These are phyloP conservation scores for Hemibagrus wyckioides DNA, from an alignment of 2,113 vertebrate species.

Conservation along the genomic window DNA sequence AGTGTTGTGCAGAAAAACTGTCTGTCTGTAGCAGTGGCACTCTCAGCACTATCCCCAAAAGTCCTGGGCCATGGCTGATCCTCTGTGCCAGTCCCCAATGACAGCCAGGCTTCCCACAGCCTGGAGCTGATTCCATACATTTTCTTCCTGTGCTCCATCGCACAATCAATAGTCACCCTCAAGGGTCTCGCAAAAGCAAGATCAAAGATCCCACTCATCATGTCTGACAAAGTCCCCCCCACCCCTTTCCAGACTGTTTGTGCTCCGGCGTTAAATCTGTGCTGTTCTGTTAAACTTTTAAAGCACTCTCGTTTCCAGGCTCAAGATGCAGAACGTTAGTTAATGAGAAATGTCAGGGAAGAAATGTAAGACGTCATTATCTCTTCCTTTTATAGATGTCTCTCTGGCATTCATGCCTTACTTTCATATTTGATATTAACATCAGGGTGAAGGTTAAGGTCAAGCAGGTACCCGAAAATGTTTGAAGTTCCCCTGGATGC, in stretches of 20 bases:
- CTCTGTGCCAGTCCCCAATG: constrained; percentile 31
- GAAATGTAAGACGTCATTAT: constrained; percentile 36
- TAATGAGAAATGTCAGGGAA: constrained; percentile 46
- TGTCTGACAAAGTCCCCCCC: constrained; percentile 45
- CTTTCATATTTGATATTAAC: not conserved
- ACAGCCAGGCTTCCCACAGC: constrained; percentile 45
- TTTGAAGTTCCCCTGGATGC: not conserved
- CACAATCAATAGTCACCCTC: constrained; percentile 58
- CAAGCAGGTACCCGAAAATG: not conserved
- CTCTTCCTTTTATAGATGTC: constrained; percentile 14
- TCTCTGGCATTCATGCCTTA: not conserved
- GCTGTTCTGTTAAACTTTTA: constrained; percentile 48
- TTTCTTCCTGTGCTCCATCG: constrained; percentile 32
- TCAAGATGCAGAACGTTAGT: not conserved
- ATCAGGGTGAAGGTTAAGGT: not conserved
- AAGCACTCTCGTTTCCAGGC: constrained; percentile 39
- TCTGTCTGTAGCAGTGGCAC: not conserved
- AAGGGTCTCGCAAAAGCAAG: constrained; percentile 36
- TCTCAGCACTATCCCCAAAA: constrained; percentile 27
- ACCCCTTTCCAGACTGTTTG: constrained; percentile 25
- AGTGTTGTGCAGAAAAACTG: constrained; percentile 16
- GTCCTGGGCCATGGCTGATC: constrained; percentile 36
- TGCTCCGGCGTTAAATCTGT: constrained; percentile 41
- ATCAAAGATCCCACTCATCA: constrained; percentile 56
- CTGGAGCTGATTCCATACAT: constrained; percentile 43